Evolutionary conservation across 2,797 vertebrate species (phyloP).

Genomic region (Enteromius trimaculatus): DNA sequence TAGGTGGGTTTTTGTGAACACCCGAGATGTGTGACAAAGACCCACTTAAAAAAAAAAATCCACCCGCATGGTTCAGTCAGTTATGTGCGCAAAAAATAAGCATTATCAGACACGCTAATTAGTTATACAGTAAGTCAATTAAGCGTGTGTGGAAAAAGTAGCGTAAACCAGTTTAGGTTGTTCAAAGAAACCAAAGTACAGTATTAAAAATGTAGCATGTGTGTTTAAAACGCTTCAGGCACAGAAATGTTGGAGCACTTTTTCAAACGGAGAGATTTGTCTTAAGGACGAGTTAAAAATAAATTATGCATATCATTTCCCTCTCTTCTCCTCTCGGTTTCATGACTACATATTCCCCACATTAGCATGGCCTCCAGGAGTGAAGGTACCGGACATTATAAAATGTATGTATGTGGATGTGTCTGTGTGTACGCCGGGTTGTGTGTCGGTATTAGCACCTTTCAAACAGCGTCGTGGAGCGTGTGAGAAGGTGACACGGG

Average conservation of each 20-base stretch:
- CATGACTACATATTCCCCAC: constrained; percentile 44
- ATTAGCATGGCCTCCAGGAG: constrained; percentile 43
- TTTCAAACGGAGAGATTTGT: constrained; percentile 82
- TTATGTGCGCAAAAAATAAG: constrained; percentile 69
- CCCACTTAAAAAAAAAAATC: neutral
- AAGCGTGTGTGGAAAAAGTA: constrained; percentile 85
- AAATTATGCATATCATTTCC: constrained; percentile 86
- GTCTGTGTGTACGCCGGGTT: neutral
- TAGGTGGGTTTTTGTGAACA: constrained; percentile 31
- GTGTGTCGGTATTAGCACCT: constrained; percentile 18
- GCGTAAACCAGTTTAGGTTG: constrained; percentile 86
- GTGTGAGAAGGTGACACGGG: constrained; percentile 39
- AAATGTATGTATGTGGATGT: constrained; percentile 11
- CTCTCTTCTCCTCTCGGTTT: constrained; percentile 70
- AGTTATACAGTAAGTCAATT: constrained; percentile 88
- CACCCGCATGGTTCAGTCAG: constrained; percentile 29
- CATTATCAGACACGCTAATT: constrained; percentile 86
- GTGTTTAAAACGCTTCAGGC: constrained; percentile 83
- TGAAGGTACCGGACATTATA: constrained; percentile 45
- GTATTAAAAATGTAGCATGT: constrained; percentile 90
- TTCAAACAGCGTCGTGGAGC: neutral
- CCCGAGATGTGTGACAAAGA: constrained; percentile 35
- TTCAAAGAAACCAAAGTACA: constrained; percentile 88
- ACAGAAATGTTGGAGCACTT: constrained; percentile 81
- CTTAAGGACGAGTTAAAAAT: constrained; percentile 85